These are phyloP conservation scores for Epirrita christyi DNA, from an alignment of 2,888 invertebrate species.

Conservation along the genomic window DNA sequence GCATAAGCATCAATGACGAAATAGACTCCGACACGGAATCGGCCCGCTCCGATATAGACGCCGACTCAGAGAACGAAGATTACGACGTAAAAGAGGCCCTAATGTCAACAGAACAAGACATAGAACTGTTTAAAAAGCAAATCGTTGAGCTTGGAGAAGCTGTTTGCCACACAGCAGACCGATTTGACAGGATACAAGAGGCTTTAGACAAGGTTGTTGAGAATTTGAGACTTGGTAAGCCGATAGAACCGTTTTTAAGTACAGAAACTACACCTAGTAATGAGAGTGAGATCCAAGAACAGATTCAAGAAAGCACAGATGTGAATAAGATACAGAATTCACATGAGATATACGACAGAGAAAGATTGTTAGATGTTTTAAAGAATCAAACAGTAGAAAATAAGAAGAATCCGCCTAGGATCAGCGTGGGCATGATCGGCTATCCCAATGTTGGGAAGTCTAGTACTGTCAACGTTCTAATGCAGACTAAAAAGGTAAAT, in stretches of 20 bases:
- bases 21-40: constrained; percentile 64
- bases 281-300: constrained; percentile 15
- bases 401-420: constrained; percentile 79
- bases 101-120: constrained; percentile 65
- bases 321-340: constrained; percentile 73
- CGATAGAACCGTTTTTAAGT: constrained; percentile 57
- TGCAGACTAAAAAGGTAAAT: constrained; percentile 91
- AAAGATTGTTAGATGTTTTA: constrained; percentile 89
- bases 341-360: constrained; percentile 86
- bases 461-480: constrained; percentile 97
- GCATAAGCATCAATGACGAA: constrained; percentile 37
- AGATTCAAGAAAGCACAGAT: constrained; percentile 20
- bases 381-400: constrained; percentile 78
- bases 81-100: constrained; percentile 56
- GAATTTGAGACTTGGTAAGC: constrained; percentile 64
- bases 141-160: constrained; percentile 80
- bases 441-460: constrained; percentile 99
- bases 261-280: constrained; percentile 17
- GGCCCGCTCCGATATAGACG: constrained; percentile 56
- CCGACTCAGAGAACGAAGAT: constrained; percentile 51
- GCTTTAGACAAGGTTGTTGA: constrained; percentile 75
- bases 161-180: constrained; percentile 82
- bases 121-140: constrained; percentile 79
- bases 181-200: constrained; percentile 81
- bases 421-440: constrained; percentile 97